phyloP scores from a whole-genome alignment of 1,140 invertebrate genomes.

The Galendromus occidentalis region DNA sequence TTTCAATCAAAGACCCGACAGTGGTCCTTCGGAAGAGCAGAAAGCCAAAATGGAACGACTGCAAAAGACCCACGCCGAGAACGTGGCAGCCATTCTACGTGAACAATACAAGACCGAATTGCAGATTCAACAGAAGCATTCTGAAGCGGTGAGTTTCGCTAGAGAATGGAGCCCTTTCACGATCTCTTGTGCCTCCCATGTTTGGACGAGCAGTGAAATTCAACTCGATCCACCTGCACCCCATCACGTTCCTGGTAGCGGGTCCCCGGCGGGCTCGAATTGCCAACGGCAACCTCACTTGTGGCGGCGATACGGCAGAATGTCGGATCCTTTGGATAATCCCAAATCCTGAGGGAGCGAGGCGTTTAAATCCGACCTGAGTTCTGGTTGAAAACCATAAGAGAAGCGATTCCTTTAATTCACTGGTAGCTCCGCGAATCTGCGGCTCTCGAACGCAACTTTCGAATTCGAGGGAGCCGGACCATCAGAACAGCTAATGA shows the following conservation, averaged over 20 bases:
- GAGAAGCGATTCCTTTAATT: neutral
- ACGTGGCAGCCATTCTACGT: conserved; percentile 39
- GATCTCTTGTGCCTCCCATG: neutral
- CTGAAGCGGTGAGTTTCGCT: conserved; percentile 37
- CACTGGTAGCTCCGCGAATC: neutral
- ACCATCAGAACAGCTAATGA: neutral
- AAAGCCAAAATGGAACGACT: conserved; percentile 25
- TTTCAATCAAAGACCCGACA: conserved; percentile 16
- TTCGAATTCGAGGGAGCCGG: neutral
- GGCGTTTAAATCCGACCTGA: too few relatives aligned
- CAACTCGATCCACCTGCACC: neutral
- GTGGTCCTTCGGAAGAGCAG: conserved; percentile 14
- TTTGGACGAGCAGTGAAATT: neutral
- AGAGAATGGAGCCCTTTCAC: conserved; percentile 12
- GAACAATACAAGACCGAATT: conserved; percentile 52
- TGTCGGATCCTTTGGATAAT: too few relatives aligned
- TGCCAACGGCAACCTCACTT: too few relatives aligned
- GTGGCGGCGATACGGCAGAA: too few relatives aligned
- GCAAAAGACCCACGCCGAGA: conserved; percentile 42
- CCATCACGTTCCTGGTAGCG: too few relatives aligned
- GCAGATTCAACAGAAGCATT: conserved; percentile 60
- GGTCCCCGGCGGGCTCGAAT: too few relatives aligned
- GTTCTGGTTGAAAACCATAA: too few relatives aligned
- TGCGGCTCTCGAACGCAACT: neutral
- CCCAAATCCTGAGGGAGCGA: too few relatives aligned